Conservation (phyloP, 2,797 vertebrate genomes). For the Crenuchus spilurus region DNA sequence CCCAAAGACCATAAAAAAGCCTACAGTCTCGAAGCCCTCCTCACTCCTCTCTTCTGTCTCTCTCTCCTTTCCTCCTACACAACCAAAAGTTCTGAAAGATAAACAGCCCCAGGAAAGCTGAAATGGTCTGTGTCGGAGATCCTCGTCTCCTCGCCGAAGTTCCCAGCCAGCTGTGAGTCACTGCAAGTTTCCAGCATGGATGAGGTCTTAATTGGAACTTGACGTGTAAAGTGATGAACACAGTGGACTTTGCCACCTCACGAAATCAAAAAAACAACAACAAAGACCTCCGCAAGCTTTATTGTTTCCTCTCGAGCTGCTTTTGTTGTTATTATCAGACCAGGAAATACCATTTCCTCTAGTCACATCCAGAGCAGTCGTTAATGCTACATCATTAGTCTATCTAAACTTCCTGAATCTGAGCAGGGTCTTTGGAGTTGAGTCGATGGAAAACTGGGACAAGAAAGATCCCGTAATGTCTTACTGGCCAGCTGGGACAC, state of each 20-base stretch:
- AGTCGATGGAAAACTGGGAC: background rate
- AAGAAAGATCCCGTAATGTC: background rate
- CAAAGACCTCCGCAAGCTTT: conserved; percentile 70
- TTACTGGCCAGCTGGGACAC: no score
- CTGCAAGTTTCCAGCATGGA: background rate
- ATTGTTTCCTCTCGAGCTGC: conserved; percentile 64
- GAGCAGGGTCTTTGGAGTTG: background rate
- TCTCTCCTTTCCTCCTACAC: background rate
- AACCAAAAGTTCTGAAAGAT: conserved; percentile 28
- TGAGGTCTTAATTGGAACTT: conserved; percentile 28
- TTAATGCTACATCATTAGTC: conserved; percentile 67
- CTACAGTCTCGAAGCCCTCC: conserved; percentile 2
- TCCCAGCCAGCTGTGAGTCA: conserved; percentile 33
- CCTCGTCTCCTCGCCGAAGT: conserved; percentile 15
- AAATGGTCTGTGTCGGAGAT: conserved; percentile 35
- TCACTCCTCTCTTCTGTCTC: background rate
- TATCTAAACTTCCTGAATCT: conserved; percentile 35
- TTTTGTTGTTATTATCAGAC: conserved; percentile 28
- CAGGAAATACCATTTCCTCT: conserved; percentile 75
- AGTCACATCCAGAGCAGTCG: conserved; percentile 62
- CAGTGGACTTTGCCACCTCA: conserved; percentile 26
- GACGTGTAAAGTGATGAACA: conserved; percentile 28
- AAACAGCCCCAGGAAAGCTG: conserved; percentile 40
- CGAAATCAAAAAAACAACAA: conserved; percentile 49
- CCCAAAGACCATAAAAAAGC: conserved; percentile 15